Percentiles rank a stretch among this genome's conserved stretches.
Conservation (phyloP, 2,797 vertebrate genomes). For the Typhlichthys eigenmanni region DNA sequence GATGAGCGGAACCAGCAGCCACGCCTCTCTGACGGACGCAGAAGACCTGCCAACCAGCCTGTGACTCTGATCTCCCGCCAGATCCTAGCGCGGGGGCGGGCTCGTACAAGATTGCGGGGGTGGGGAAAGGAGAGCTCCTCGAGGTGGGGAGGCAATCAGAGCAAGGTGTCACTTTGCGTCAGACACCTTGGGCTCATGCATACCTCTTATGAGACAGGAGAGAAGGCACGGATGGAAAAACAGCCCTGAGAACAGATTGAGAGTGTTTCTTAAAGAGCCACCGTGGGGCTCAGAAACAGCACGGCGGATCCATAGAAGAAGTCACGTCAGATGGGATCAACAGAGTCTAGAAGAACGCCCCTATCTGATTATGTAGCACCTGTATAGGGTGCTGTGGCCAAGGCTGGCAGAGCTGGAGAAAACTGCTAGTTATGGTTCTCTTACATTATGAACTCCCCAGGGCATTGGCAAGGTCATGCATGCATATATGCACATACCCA, state of each 20-base stretch:
- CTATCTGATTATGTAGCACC: constrained; percentile 53
- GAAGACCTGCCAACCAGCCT: constrained; percentile 39
- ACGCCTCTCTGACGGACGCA: constrained; percentile 20
- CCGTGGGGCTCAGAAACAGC: constrained; percentile 50
- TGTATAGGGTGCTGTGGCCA: constrained; percentile 27
- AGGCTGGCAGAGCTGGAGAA: constrained; percentile 6
- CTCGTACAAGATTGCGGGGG: constrained; percentile 16
- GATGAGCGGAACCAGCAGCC: constrained; percentile 48
- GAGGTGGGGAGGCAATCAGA: background rate
- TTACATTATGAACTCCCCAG: constrained; percentile 14
- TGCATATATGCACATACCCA: constrained; percentile 6
- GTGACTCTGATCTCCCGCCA: constrained; percentile 55
- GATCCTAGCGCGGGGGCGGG: constrained; percentile 21
- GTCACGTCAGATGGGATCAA: constrained; percentile 69
- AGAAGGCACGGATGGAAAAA: constrained; percentile 46
- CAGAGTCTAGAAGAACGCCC: constrained; percentile 46
- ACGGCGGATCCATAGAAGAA: constrained; percentile 52
- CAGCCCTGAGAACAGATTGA: constrained; percentile 63
- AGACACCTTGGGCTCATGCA: background rate
- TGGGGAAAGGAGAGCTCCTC: background rate
- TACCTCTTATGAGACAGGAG: constrained; percentile 8
- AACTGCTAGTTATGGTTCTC: constrained; percentile 1
- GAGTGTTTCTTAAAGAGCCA: constrained; percentile 63
- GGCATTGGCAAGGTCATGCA: constrained; percentile 12
- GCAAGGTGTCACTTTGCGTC: constrained; percentile 5